Evolutionary conservation across 2,888 invertebrate genomes (phyloP).

Genomic region (Gastrophysa polygoni): DNA sequence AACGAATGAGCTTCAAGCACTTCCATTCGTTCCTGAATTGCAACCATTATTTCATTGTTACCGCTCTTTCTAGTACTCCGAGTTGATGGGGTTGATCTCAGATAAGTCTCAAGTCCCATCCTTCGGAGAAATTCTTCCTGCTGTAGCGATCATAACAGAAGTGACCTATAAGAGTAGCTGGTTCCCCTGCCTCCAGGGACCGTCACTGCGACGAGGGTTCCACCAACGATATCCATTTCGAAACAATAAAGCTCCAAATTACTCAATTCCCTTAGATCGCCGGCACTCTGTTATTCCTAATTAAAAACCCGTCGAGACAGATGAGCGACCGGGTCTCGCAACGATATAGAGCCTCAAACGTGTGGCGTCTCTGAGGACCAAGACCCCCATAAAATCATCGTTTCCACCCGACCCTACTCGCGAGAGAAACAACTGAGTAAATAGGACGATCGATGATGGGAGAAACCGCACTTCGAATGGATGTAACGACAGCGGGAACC

Average conservation of each 20-base stretch:
- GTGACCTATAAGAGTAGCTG: no score
- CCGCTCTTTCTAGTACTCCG: no score
- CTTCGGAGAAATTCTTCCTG: no score
- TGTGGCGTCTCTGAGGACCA: conserved; percentile 28
- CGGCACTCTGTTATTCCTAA: conserved; percentile 24
- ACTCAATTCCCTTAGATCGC: neutral
- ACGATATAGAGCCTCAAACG: conserved; percentile 9
- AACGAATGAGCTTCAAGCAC: no score
- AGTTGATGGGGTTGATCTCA: no score
- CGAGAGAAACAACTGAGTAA: neutral
- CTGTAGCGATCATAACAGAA: no score
- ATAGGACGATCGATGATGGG: neutral
- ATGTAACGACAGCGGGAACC: neutral
- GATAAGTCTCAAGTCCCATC: no score
- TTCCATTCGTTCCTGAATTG: no score
- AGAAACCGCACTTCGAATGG: neutral
- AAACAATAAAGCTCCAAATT: conserved; percentile 4
- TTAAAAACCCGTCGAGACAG: conserved; percentile 28
- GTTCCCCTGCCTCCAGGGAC: no score
- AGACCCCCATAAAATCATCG: conserved; percentile 31
- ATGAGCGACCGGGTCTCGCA: conserved; percentile 19
- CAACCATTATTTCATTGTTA: no score
- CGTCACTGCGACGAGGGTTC: no score
- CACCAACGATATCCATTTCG: neutral
- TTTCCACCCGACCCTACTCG: conserved; percentile 14